Evolutionary conservation across 1,140 invertebrate genomes (phyloP), one percentile per base, ranked within the genome.

Genomic region (Lineus longissimus): DNA sequence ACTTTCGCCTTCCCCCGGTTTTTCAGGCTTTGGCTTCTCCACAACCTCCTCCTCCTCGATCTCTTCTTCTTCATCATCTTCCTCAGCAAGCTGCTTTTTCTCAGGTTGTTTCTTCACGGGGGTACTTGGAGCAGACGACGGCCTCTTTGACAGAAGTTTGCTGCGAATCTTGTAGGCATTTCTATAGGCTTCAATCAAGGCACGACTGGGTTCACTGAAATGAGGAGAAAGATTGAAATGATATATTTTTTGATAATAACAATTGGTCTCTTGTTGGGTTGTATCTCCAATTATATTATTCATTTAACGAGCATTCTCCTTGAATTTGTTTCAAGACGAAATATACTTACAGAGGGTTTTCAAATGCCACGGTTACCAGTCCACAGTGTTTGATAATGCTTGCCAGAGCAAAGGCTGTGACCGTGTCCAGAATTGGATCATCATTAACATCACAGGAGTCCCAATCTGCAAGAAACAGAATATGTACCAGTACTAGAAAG

Each of bases 381-480:
- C 84, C 84, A 19, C 83, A 83, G 59, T 87, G 85, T 69, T 85
- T 86, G 2, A 87, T 68, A 17, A 86, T 69, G 9, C 82, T 81
- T n/a, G 85, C 80, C 25, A 87, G 69, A 61, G 85, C 78, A 61
- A 85, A 81, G 59, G 84, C 73, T 2, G 84, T 79, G 9, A 86
- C 80, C 15, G 75, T 74, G 33, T 87, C 84, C 36, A 87, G 67
- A 23, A 85, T 66, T 17, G 73, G 73, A 62, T 84, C 81, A 30
- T 79, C 68, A 27, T 47, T 61, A 17, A 82, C 62, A 58, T 85
- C 83, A 76, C 77, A 81, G 0, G 83, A 83, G 68, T 85, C 83
- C 78, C 81, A 85, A 61, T 85, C 81, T 75, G 83, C 76, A 62
- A 77, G 64, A 61, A 41, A 55, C 58, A 59, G 62, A 17, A 54